Conservation (phyloP, 1,140 invertebrate genomes). For the Lamellibrachia luymesi region DNA sequence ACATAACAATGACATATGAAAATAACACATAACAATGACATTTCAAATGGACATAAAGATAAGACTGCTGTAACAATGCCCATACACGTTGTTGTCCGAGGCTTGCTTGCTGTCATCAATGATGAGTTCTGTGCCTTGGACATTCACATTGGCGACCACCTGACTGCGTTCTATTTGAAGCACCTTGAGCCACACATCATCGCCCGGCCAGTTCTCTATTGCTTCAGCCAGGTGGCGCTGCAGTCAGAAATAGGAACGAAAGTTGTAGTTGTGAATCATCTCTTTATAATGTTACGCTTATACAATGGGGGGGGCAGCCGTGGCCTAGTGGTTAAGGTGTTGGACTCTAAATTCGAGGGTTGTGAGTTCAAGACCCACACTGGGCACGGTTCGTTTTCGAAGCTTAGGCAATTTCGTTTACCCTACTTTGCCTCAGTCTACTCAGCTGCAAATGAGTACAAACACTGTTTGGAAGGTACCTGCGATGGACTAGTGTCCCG, state of each 20-base stretch:
- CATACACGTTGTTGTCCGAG: constrained; percentile 23
- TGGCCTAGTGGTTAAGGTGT: too few relatives aligned
- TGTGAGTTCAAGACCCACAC: too few relatives aligned
- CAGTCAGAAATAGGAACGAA: background rate
- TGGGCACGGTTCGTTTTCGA: too few relatives aligned
- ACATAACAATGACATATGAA: background rate
- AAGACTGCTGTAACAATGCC: background rate
- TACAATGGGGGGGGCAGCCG: too few relatives aligned
- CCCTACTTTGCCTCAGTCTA: too few relatives aligned
- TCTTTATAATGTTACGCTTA: too few relatives aligned
- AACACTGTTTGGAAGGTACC: too few relatives aligned
- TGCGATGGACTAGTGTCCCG: too few relatives aligned
- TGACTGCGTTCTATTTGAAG: constrained; percentile 27
- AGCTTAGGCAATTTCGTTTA: too few relatives aligned
- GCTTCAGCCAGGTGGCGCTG: constrained; percentile 22
- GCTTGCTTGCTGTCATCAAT: constrained; percentile 15
- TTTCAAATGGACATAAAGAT: background rate
- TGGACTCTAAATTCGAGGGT: too few relatives aligned
- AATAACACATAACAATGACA: background rate
- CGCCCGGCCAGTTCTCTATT: background rate
- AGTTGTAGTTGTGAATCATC: too few relatives aligned
- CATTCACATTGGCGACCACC: constrained; percentile 24
- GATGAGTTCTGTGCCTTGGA: constrained; percentile 22
- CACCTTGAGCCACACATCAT: constrained; percentile 27
- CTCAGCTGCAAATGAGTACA: too few relatives aligned